These are phyloP conservation scores for Drosophila obscura DNA, from an alignment of 1,140 invertebrate species.

Conservation along the genomic window DNA sequence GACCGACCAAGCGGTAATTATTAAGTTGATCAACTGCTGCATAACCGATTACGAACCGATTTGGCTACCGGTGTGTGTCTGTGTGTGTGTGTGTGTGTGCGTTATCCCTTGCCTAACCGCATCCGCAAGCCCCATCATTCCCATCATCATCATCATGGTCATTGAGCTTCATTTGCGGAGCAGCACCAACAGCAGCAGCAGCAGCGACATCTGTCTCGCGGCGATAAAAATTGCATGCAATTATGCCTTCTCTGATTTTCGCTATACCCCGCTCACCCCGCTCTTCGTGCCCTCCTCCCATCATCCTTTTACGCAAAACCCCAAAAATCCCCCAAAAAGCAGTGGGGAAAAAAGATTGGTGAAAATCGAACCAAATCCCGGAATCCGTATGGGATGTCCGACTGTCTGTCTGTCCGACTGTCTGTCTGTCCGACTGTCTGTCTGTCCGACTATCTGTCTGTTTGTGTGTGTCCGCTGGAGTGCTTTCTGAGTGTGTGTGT, in stretches of 20 bases:
- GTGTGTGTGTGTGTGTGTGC: too few relatives aligned
- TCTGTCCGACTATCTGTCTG: background rate
- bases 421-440: background rate
- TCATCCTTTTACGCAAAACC: constrained; percentile 18
- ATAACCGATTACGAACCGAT: constrained; percentile 35
- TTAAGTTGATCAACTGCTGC: constrained; percentile 35
- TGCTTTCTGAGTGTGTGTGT: too few relatives aligned
- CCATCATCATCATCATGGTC: constrained; percentile 2
- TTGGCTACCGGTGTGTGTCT: constrained; percentile 6
- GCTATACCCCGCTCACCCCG: too few relatives aligned
- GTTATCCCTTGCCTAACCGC: constrained; percentile 15
- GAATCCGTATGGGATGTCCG: constrained; percentile 27
- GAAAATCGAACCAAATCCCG: constrained; percentile 39
- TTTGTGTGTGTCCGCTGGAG: too few relatives aligned
- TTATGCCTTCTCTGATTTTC: constrained; percentile 47
- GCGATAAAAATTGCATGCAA: constrained; percentile 71
- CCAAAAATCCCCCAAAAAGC: constrained; percentile 21
- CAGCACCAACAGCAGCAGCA: too few relatives aligned
- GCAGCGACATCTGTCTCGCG: constrained; percentile 32
- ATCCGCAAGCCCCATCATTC: constrained; percentile 11
- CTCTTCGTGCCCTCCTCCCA: background rate
- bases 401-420: background rate
- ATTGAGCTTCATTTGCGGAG: constrained; percentile 34
- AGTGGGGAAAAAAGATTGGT: constrained; percentile 11
- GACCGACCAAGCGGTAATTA: constrained; percentile 8